phyloP scores from a whole-genome alignment of 2,888 invertebrate genomes.

The Spilosoma lubricipeda region DNA sequence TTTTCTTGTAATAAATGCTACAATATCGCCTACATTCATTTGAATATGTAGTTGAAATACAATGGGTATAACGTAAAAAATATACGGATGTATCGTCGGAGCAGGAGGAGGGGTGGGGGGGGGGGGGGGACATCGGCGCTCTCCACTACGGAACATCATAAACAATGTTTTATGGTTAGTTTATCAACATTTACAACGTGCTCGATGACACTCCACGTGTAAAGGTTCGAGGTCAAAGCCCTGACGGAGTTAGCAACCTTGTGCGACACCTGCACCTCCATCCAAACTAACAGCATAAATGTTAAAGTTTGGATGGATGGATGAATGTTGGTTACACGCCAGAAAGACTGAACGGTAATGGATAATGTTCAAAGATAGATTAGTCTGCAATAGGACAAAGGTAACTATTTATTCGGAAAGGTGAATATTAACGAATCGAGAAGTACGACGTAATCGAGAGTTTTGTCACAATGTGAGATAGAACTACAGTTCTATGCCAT shows the following conservation, averaged over 20 bases:
- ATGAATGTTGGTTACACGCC: too few relatives aligned
- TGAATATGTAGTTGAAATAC: background rate
- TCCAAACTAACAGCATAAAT: too few relatives aligned
- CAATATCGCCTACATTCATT: background rate
- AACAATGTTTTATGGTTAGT: constrained; percentile 11
- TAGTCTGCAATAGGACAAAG: background rate
- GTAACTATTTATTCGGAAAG: too few relatives aligned
- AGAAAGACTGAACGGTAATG: too few relatives aligned
- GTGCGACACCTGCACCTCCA: background rate
- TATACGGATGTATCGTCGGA: background rate
- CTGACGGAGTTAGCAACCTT: background rate
- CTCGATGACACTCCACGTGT: constrained; percentile 12
- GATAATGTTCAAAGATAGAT: background rate
- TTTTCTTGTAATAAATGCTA: background rate
- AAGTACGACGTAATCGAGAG: background rate
- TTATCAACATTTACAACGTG: constrained; percentile 2
- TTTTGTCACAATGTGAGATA: background rate
- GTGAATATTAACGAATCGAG: background rate
- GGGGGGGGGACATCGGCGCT: background rate
- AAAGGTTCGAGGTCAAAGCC: constrained; percentile 1
- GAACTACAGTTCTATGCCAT: too few relatives aligned
- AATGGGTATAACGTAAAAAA: background rate
- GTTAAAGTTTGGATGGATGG: too few relatives aligned
- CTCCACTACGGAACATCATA: background rate
- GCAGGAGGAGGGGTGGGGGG: background rate